phyloP scores from a whole-genome alignment of 2,797 vertebrate species.

The Amniataba percoides region DNA sequence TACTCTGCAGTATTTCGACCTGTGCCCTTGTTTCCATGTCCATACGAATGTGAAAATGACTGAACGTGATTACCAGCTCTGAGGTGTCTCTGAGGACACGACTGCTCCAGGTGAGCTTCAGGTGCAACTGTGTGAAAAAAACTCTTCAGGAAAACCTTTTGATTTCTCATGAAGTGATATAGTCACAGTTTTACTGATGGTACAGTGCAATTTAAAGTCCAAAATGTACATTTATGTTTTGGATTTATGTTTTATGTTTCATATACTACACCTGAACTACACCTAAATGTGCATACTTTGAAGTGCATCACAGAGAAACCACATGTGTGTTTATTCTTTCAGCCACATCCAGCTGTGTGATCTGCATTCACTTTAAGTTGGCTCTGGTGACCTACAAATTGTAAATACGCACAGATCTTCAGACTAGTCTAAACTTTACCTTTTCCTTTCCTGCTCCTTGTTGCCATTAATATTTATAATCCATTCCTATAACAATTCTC shows the following conservation, averaged over 20 bases:
- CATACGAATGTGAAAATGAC: background rate
- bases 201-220: background rate
- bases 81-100: slow-evolving; percentile 30
- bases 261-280: too few species aligned
- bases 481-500: too few species aligned
- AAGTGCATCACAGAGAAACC: background rate
- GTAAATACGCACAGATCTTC: background rate
- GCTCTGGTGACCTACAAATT: background rate
- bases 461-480: too few species aligned
- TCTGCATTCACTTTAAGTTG: too few species aligned
- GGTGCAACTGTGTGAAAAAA: background rate
- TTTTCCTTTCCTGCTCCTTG: too few species aligned
- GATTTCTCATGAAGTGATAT: background rate
- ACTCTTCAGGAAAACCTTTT: too few species aligned
- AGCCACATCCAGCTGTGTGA: background rate
- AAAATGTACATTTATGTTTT: background rate
- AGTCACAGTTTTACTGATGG: background rate
- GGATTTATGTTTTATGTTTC: too few species aligned
- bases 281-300: too few species aligned
- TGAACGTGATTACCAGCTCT: slow-evolving; percentile 1
- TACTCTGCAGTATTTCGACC: background rate
- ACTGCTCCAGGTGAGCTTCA: slow-evolving; percentile 16
- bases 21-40: background rate
- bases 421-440: too few species aligned
- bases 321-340: background rate